Percentiles rank a stretch among this genome's conserved stretches.
These are phyloP conservation scores for Phacellophora camtschatica DNA, from an alignment of 30 jellyfish, hydroid and myxozoan species.

Conservation along the genomic window DNA sequence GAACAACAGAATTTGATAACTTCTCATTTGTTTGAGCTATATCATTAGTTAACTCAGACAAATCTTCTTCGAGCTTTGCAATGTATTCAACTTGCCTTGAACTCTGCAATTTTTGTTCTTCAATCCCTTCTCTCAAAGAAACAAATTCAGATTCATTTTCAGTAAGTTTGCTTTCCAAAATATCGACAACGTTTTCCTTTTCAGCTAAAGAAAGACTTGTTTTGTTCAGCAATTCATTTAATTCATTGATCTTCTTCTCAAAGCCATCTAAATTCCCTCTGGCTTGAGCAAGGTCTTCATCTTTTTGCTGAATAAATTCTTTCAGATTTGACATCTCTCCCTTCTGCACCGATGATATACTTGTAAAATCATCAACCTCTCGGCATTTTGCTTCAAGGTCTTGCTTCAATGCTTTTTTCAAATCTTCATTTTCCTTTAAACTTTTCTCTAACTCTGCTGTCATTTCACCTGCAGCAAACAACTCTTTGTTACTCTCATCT, in stretches of 20 bases:
- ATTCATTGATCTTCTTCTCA: background rate
- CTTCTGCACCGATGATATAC: slow-evolving; percentile 10
- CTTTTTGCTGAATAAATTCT: slow-evolving; percentile 7
- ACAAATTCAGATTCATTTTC: background rate
- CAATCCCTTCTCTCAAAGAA: background rate
- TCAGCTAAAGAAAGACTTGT: background rate
- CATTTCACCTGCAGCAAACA: slow-evolving; percentile 37
- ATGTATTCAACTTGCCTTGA: background rate
- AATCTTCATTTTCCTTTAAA: slow-evolving; percentile 1
- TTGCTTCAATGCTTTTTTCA: background rate
- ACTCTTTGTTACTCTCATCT: slow-evolving; percentile 23
- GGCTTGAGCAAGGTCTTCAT: slow-evolving; percentile 3
- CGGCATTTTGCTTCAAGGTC: background rate
- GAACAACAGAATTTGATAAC: background rate
- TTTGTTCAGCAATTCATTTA: background rate
- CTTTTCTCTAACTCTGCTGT: slow-evolving; percentile 15
- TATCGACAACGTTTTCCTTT: background rate
- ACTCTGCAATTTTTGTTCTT: background rate
- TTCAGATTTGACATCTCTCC: background rate
- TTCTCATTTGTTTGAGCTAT: background rate
- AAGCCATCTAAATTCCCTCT: background rate
- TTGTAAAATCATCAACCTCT: slow-evolving; percentile 6
- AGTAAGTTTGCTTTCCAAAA: background rate
- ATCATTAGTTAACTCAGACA: background rate
- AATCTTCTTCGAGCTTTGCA: background rate